phyloP scores from a whole-genome alignment of 2,797 vertebrate species.

The Pseudotriccus pelzelni region DNA sequence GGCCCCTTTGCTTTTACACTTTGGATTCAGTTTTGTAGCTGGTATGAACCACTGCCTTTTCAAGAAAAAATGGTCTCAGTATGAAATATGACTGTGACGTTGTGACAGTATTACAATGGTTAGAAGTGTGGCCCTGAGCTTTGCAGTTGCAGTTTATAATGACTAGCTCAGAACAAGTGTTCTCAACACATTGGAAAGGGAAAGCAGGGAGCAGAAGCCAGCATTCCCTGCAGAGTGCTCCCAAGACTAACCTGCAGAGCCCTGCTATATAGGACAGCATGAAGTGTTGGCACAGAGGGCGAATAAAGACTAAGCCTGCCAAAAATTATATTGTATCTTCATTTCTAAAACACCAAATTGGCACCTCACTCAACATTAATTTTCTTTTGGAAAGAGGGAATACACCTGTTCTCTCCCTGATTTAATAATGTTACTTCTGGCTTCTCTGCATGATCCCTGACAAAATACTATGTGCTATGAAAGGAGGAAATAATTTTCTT shows the following conservation, averaged over 20 bases:
- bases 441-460: background rate
- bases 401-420: background rate
- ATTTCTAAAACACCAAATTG: background rate
- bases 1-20: background rate
- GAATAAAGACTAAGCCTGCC: background rate
- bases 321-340: background rate
- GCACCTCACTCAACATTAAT: background rate
- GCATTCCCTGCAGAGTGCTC: background rate
- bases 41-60: background rate
- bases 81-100: background rate
- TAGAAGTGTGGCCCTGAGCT: background rate
- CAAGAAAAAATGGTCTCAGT: background rate
- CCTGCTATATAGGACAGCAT: background rate
- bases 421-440: slow-evolving; percentile 31
- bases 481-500: background rate
- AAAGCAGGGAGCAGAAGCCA: background rate
- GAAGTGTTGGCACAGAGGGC: background rate
- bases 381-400: background rate
- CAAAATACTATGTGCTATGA: background rate
- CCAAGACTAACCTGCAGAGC: background rate
- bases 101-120: background rate
- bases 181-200: background rate
- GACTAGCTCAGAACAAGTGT: background rate
- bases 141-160: background rate
- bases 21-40: background rate